phyloP scores from a whole-genome alignment of 1,140 invertebrate genomes.

The Leucophenga varia region DNA sequence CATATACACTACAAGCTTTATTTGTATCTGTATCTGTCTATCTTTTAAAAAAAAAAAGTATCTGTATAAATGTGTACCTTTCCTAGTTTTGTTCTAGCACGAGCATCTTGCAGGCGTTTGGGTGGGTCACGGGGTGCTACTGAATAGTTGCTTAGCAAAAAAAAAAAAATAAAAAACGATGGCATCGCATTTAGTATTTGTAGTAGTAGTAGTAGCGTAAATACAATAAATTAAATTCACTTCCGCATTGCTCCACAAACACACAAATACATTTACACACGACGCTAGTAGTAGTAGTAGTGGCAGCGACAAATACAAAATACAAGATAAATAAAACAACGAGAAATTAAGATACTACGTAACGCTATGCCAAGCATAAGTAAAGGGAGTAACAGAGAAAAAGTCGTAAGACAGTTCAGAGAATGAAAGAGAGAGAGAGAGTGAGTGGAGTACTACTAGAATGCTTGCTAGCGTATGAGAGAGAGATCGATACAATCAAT shows the following conservation, averaged over 20 bases:
- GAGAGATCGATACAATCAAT: constrained; percentile 24
- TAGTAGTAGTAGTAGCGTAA: constrained; percentile 26
- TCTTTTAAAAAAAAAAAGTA: constrained; percentile 6
- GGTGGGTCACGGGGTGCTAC: too few relatives aligned
- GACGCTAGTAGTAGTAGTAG: not conserved
- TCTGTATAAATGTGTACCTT: constrained; percentile 16
- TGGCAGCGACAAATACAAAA: too few relatives aligned
- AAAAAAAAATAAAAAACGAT: not conserved
- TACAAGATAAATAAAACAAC: too few relatives aligned
- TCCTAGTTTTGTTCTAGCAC: constrained; percentile 26
- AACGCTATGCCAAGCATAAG: constrained; percentile 24
- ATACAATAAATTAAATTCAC: constrained; percentile 57
- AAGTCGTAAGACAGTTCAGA: constrained; percentile 16
- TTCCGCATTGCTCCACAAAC: constrained; percentile 55
- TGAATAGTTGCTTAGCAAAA: constrained; percentile 25
- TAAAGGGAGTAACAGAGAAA: not conserved
- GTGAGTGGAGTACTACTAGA: constrained; percentile 12
- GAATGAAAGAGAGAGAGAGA: constrained; percentile 19
- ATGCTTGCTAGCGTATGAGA: constrained; percentile 38
- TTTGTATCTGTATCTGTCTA: constrained; percentile 2
- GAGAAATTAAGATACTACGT: constrained; percentile 24
- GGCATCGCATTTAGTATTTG: not conserved
- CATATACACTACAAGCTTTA: constrained; percentile 23
- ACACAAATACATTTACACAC: constrained; percentile 7
- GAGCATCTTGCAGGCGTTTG: not conserved